These are phyloP conservation scores for Callosobruchus maculatus DNA, from an alignment of 2,888 invertebrate genomes.

Conservation along the genomic window DNA sequence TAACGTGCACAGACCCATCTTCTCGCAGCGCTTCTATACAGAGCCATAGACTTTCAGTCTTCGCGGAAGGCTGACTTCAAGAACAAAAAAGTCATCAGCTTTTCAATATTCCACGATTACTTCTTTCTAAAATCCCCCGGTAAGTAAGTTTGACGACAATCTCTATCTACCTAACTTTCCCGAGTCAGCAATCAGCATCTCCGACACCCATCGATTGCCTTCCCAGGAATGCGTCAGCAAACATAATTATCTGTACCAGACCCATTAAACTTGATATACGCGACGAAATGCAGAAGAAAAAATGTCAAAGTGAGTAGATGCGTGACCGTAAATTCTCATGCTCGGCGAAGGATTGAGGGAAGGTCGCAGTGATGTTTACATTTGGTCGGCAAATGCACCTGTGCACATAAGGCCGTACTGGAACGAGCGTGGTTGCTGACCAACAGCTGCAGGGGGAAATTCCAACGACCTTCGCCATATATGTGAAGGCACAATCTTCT, in stretches of 20 bases:
- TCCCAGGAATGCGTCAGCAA: background rate
- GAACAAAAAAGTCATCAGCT: too few relatives aligned
- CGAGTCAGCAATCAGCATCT: background rate
- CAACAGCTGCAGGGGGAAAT: background rate
- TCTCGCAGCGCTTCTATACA: too few relatives aligned
- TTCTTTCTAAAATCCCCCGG: too few relatives aligned
- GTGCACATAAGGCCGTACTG: background rate
- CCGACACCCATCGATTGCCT: background rate
- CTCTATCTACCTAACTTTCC: background rate
- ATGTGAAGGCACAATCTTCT: too few relatives aligned
- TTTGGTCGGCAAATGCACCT: background rate
- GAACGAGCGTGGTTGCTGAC: background rate
- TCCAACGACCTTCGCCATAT: too few relatives aligned
- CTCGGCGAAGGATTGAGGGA: background rate
- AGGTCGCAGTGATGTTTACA: background rate
- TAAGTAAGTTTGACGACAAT: background rate
- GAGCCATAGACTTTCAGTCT: too few relatives aligned
- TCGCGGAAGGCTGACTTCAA: too few relatives aligned
- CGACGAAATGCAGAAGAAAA: background rate
- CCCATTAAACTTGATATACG: conserved; percentile 1
- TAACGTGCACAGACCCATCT: too few relatives aligned
- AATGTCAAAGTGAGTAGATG: background rate
- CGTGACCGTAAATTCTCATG: background rate
- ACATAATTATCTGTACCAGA: background rate
- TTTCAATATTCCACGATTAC: too few relatives aligned